Conservation (phyloP, 2,113 vertebrate species). For the Polypterus senegalus region DNA sequence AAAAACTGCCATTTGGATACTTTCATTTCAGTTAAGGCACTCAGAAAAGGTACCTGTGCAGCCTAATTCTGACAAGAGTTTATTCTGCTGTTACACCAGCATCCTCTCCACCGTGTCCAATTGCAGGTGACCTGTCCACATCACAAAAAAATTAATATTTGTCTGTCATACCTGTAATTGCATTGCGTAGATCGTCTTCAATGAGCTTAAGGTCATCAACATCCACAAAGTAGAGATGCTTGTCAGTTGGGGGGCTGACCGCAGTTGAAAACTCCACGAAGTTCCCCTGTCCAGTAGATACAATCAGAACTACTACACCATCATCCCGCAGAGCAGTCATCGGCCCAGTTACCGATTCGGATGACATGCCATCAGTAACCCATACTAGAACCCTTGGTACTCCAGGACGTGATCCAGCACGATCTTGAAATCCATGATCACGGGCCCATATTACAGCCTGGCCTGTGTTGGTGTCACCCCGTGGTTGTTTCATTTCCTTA, state of each 20-base stretch:
- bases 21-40: neutral
- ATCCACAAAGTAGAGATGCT: constrained; percentile 79
- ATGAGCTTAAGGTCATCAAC: constrained; percentile 83
- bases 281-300: constrained; percentile 77
- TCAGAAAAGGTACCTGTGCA: neutral
- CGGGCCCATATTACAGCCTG: constrained; percentile 58
- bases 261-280: constrained; percentile 65
- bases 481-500: constrained; percentile 47
- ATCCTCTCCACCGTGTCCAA: constrained; percentile 15
- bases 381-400: constrained; percentile 85
- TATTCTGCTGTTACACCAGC: constrained; percentile 13
- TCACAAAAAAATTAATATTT: neutral
- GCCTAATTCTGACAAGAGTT: constrained; percentile 40
- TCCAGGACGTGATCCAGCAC: constrained; percentile 36
- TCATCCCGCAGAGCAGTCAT: constrained; percentile 64
- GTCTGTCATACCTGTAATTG: constrained; percentile 63
- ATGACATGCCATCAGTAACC: constrained; percentile 85
- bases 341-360: constrained; percentile 61
- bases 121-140: constrained; percentile 9
- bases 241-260: constrained; percentile 57
- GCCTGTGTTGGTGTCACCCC: constrained; percentile 86
- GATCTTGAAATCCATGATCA: constrained; percentile 43
- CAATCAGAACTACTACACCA: constrained; percentile 70
- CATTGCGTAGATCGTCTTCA: constrained; percentile 55
- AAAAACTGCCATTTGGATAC: neutral